A percentile compares a stretch with the other conserved stretches of the same genome.
phyloP scores from a whole-genome alignment of 2,888 invertebrate species.

The Eristalis intricaria region DNA sequence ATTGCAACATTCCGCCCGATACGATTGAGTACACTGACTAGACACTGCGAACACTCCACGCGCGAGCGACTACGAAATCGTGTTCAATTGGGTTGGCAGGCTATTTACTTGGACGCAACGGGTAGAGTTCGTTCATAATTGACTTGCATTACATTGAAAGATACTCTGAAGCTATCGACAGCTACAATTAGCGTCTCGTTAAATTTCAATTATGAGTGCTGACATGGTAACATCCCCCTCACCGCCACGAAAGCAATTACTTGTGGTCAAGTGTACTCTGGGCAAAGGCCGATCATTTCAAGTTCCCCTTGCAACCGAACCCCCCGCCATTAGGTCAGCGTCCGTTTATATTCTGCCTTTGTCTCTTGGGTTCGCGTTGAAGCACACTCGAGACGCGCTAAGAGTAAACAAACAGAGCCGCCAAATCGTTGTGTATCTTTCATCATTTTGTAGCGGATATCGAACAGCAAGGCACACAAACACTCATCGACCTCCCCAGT shows the following conservation, averaged over 20 bases:
- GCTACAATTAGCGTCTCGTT: conserved; percentile 32
- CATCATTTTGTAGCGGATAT: conserved; percentile 26
- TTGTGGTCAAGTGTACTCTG: neutral
- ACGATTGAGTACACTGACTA: neutral
- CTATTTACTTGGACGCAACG: neutral
- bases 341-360: neutral
- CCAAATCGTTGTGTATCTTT: neutral
- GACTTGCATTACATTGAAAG: neutral
- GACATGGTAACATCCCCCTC: neutral
- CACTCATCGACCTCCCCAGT: conserved; percentile 2
- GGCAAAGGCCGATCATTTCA: neutral
- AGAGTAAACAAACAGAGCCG: conserved; percentile 20
- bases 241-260: neutral
- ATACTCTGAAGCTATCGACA: conserved; percentile 5
- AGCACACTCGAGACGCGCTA: neutral
- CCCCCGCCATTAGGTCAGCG: neutral
- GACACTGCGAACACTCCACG: neutral
- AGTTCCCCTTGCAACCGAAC: neutral
- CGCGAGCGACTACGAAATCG: conserved; percentile 1
- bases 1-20: neutral
- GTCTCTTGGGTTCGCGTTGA: neutral
- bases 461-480: conserved; percentile 20
- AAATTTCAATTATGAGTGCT: conserved; percentile 7
- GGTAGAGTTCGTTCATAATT: conserved; percentile 5
- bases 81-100: conserved; percentile 22